These are phyloP conservation scores for Calcarius lapponicus DNA, from an alignment of 2,797 vertebrate species.

Conservation along the genomic window DNA sequence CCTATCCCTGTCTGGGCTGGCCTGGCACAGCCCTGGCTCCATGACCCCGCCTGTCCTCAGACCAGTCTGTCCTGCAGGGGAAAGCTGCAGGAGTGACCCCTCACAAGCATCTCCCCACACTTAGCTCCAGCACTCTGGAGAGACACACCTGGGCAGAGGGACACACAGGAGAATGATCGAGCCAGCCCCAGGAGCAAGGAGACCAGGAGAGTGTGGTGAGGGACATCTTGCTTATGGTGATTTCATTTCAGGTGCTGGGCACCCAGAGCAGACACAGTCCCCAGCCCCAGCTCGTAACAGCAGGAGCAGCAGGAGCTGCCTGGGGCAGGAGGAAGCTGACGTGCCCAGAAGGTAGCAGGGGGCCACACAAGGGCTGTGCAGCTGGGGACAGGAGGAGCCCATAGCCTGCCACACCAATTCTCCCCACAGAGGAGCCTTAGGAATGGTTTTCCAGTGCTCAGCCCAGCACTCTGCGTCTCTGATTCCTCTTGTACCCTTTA, in stretches of 20 bases:
- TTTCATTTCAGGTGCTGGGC: not conserved
- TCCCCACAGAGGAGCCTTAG: not conserved
- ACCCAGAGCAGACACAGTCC: not conserved
- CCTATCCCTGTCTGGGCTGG: not conserved
- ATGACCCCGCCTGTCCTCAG: not conserved
- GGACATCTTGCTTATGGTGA: not conserved
- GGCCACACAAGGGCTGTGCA: not conserved
- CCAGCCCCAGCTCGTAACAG: not conserved
- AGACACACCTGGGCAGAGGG: not conserved
- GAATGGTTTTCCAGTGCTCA: not conserved
- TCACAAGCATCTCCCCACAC: not conserved
- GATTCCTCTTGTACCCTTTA: not conserved
- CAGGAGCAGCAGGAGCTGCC: not conserved
- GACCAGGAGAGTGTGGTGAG: accelerated
- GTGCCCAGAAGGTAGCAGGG: not conserved
- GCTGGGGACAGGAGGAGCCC: not conserved
- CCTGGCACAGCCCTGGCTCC: not conserved
- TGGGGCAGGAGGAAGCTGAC: not conserved
- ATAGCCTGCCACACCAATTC: not conserved
- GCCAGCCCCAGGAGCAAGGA: not conserved
- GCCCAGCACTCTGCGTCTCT: not conserved
- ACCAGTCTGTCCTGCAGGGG: not conserved
- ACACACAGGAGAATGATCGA: accelerated
- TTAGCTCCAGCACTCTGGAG: not conserved
- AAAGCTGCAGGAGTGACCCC: not conserved